These are phyloP conservation scores for Anthopleura xanthogrammica DNA, from an alignment of 92 coral and sea anemone genomes.

Conservation along the genomic window DNA sequence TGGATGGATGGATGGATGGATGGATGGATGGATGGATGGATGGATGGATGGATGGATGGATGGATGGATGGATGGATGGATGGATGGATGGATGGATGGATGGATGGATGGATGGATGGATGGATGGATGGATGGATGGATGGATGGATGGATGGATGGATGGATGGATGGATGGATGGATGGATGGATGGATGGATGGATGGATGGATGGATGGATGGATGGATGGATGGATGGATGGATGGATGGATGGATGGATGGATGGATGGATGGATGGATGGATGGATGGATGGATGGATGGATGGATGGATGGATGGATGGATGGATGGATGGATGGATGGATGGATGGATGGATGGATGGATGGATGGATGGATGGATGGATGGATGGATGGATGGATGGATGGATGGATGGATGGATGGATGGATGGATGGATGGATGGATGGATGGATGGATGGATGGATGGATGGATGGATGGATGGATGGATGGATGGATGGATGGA, in stretches of 20 bases:
- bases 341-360: no score
- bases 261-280: no score
- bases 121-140: neutral
- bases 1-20: no score
- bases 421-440: neutral
- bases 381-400: neutral
- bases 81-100: neutral
- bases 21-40: neutral
- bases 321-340: no score
- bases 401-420: neutral
- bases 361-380: no score
- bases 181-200: neutral
- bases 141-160: neutral
- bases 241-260: neutral
- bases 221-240: neutral
- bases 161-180: neutral
- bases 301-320: no score
- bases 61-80: neutral
- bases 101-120: neutral
- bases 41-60: neutral
- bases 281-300: no score
- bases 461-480: neutral
- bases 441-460: neutral
- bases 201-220: neutral
- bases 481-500: neutral